phyloP scores from a whole-genome alignment of 1,140 invertebrate species.

The Neoseiulus cucumeris region DNA sequence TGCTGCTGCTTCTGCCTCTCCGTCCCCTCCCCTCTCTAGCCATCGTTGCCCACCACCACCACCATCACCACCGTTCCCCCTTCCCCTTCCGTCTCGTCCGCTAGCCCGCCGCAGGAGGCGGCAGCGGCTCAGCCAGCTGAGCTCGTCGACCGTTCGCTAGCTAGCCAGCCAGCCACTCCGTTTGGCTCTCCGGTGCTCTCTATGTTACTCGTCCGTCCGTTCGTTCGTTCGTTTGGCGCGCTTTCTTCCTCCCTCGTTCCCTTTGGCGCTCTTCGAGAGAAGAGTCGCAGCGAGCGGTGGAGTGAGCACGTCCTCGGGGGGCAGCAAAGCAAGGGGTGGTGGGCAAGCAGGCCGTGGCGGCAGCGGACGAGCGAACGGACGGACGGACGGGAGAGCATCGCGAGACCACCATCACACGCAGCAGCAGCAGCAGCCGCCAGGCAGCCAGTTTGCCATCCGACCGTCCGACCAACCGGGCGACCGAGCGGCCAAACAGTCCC shows the following conservation, averaged over 20 bases:
- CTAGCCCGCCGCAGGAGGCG: no score
- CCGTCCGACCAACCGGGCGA: no score
- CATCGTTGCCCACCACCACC: not conserved
- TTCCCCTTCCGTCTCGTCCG: not conserved
- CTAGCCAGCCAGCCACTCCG: no score
- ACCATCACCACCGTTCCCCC: not conserved
- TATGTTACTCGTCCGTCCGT: no score
- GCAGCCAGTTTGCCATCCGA: no score
- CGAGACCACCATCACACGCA: conserved; percentile 1
- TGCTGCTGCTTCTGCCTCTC: no score
- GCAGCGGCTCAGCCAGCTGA: no score
- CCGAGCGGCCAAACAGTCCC: not conserved
- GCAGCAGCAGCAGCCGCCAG: not conserved
- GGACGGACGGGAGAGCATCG: conserved; percentile 1
- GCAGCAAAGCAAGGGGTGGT: not conserved
- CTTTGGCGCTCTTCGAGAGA: no score
- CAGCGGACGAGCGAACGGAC: not conserved
- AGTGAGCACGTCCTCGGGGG: conserved; percentile 10
- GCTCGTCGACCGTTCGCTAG: not conserved
- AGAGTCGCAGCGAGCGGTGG: not conserved
- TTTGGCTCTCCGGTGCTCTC: no score
- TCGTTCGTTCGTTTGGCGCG: no score
- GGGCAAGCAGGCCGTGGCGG: not conserved
- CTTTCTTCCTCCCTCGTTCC: no score
- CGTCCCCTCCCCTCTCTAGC: not conserved